Conservation (phyloP, 92 coral and sea anemone genomes). For the Siderastrea radians region DNA sequence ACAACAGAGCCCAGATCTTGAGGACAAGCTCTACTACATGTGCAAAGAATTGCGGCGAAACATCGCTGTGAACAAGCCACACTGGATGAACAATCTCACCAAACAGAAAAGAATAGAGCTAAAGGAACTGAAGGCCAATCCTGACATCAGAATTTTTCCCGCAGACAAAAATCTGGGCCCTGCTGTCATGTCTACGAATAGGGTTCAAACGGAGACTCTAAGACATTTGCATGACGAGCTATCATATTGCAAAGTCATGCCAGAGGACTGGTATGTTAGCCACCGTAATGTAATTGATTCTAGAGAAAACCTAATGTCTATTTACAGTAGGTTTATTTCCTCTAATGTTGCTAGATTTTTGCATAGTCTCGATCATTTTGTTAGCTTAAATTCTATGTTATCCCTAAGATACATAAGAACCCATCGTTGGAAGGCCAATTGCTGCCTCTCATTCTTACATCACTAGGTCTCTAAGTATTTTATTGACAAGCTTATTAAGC, state of each 20-base stretch:
- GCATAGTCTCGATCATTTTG: neutral
- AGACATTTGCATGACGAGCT: neutral
- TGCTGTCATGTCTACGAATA: neutral
- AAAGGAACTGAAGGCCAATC: neutral
- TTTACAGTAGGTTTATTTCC: neutral
- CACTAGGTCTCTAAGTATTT: constrained; percentile 58
- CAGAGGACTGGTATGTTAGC: neutral
- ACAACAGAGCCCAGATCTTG: constrained; percentile 35
- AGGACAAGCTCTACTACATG: neutral
- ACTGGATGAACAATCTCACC: neutral
- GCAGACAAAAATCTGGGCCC: neutral
- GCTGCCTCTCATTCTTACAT: neutral
- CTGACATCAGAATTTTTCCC: neutral
- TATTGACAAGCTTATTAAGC: constrained; percentile 55
- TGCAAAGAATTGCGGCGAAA: neutral
- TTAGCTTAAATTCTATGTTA: neutral
- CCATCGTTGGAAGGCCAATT: neutral
- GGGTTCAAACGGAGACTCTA: neutral
- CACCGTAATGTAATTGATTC: neutral
- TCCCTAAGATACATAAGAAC: neutral
- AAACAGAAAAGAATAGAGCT: neutral
- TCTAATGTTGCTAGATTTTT: neutral
- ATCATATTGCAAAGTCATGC: neutral
- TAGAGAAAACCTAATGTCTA: neutral
- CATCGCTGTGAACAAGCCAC: neutral